Conservation (phyloP, 2,113 vertebrate species). For the Trochalopteron elliotii region DNA sequence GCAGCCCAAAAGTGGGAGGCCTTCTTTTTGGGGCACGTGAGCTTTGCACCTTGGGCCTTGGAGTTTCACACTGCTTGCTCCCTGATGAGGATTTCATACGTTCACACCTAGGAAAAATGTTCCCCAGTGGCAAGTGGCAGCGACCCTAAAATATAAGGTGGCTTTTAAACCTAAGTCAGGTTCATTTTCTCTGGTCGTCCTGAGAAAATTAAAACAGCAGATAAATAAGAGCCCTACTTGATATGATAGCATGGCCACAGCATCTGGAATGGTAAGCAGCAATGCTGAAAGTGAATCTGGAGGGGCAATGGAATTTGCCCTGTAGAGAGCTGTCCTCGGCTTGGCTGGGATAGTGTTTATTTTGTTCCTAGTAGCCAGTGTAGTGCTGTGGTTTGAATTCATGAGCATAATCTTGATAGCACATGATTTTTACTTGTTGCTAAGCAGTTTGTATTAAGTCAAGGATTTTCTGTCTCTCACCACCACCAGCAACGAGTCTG, state of each 20-base stretch:
- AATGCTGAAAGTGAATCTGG: not conserved
- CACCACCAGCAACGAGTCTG: not conserved
- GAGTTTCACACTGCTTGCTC: not conserved
- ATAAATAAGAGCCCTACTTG: not conserved
- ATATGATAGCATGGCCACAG: not conserved
- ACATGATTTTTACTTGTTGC: not conserved
- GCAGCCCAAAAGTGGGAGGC: not conserved
- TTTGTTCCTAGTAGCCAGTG: not conserved
- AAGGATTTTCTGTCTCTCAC: not conserved
- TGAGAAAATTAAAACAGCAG: not conserved
- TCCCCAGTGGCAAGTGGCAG: not conserved
- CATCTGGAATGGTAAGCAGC: not conserved
- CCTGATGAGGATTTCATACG: not conserved
- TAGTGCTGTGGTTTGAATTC: not conserved
- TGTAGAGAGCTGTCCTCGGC: not conserved
- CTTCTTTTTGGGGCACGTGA: not conserved
- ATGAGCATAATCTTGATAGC: not conserved
- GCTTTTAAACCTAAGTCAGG: not conserved
- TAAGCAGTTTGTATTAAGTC: not conserved
- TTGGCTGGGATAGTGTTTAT: not conserved
- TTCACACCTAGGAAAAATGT: not conserved
- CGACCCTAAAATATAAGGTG: not conserved
- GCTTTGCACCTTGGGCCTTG: not conserved
- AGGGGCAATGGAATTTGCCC: accelerated
- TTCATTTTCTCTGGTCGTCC: not conserved